Conservation (phyloP, 2,888 invertebrate species). For the Callosobruchus maculatus region DNA sequence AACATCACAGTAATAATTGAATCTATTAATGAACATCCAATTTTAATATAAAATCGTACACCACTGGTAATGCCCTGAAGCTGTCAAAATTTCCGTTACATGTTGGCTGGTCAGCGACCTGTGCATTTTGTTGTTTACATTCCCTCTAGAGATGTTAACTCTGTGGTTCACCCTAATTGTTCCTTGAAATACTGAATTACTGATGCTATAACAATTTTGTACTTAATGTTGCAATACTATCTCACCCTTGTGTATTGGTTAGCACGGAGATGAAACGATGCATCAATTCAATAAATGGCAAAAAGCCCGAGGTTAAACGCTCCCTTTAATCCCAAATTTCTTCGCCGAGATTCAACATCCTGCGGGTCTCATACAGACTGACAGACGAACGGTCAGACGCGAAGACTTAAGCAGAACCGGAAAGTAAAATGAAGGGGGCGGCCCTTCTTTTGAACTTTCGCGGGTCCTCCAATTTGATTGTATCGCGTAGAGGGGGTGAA, state of each 20-base stretch:
- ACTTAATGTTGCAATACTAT: no score
- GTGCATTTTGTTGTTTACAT: no score
- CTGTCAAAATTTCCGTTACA: no score
- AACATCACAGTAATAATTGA: no score
- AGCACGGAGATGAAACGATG: background rate
- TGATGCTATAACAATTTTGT: no score
- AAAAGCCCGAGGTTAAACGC: background rate
- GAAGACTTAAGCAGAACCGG: conserved; percentile 45
- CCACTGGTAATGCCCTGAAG: no score
- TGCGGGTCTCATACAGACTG: conserved; percentile 22
- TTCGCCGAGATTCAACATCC: conserved; percentile 39
- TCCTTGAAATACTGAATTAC: no score
- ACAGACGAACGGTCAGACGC: conserved; percentile 31
- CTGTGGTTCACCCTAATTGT: no score
- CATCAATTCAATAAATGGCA: background rate
- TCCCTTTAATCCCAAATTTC: conserved; percentile 40
- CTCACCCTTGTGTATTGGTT: background rate
- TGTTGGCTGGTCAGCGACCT: no score
- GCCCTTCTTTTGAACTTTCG: conserved; percentile 46
- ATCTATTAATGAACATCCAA: no score
- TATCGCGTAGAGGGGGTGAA: conserved; percentile 10
- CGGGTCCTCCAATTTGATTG: conserved; percentile 35
- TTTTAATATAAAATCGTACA: no score
- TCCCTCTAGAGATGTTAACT: no score
- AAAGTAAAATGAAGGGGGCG: conserved; percentile 37